Evolutionary conservation across 2,113 vertebrate genomes (phyloP), one percentile per base, ranked within the genome.

Genomic region (Gnathonemus longibarbis): DNA sequence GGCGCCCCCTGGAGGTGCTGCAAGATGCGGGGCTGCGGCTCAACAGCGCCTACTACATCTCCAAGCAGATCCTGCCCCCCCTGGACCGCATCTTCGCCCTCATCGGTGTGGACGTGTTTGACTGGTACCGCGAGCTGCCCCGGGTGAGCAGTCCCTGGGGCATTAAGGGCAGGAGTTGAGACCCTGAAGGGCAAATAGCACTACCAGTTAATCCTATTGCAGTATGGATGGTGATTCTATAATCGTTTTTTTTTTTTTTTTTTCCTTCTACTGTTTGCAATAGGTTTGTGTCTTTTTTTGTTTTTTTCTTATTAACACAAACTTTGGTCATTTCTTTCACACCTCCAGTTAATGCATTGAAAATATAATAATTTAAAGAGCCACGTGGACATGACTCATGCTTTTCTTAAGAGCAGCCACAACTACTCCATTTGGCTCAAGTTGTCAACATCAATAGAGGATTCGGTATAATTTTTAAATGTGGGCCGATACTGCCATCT

Each of bases 21-120:
- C 98, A 98, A 94, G 98, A 99, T 90, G 94, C 97, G 31, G 92
- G 91, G 89, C 95, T 99, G 88, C 96, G 98, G 88, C 95, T 99
- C 92, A 99, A 99, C 5, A 95, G 97, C 85, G 96, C 96, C 0
- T 99, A 99, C 94, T 99, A 99, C 88, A 97, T 99, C 92, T 98
- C 96, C 94, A 99, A 99, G 93, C 98, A 99, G 91, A 99, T 99
- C 89, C 96, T 99, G 92, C 98, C 98, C 0, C 98, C 98, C 0
- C 94, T 99, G 85, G 96, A 96, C 21, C 96, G 98, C 89, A 94
- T 99, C 39, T 97, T 99, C 94, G 97, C 97, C 0, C 96, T 99
- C 31, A 98, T 99, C 48, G 98, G 98, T 7, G 97, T 99, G 10
- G 98, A 99, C 0, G 97, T 99, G 91, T 97, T 98, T 95, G 95